Conservation (phyloP, 2,888 invertebrate species). For the Synanthedon myopaeformis region DNA sequence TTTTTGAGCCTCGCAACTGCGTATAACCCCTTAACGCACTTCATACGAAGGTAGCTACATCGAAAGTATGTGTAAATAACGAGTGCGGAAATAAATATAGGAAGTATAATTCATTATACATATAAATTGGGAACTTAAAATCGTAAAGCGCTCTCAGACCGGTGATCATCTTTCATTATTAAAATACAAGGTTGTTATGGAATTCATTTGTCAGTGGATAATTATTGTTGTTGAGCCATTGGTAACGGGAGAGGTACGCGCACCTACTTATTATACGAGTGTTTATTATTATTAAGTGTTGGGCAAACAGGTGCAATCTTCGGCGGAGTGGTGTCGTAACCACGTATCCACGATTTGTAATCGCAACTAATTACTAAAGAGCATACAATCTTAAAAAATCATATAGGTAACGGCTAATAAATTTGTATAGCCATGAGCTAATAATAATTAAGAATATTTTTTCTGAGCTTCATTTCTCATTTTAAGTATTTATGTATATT, state of each 20-base stretch:
- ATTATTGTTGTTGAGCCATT: constrained; percentile 33
- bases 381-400: neutral
- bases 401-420: too few relatives aligned
- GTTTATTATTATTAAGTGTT: too few relatives aligned
- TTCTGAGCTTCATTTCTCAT: too few relatives aligned
- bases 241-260: constrained; percentile 37
- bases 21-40: too few relatives aligned
- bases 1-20: too few relatives aligned
- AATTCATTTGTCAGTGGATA: constrained; percentile 26
- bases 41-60: too few relatives aligned
- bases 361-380: neutral
- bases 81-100: constrained; percentile 36
- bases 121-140: constrained; percentile 31
- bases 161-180: constrained; percentile 47
- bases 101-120: constrained; percentile 32
- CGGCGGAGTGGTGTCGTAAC: constrained; percentile 11
- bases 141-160: constrained; percentile 33
- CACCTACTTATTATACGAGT: neutral
- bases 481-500: too few relatives aligned
- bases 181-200: constrained; percentile 36
- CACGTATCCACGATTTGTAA: neutral
- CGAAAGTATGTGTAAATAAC: constrained; percentile 16
- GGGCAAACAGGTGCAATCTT: neutral
- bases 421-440: too few relatives aligned
- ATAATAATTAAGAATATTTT: too few relatives aligned